A percentile compares a stretch with the other conserved stretches of the same genome.
These are phyloP conservation scores for Timema cristinae DNA, from an alignment of 2,888 invertebrate species.

Conservation along the genomic window DNA sequence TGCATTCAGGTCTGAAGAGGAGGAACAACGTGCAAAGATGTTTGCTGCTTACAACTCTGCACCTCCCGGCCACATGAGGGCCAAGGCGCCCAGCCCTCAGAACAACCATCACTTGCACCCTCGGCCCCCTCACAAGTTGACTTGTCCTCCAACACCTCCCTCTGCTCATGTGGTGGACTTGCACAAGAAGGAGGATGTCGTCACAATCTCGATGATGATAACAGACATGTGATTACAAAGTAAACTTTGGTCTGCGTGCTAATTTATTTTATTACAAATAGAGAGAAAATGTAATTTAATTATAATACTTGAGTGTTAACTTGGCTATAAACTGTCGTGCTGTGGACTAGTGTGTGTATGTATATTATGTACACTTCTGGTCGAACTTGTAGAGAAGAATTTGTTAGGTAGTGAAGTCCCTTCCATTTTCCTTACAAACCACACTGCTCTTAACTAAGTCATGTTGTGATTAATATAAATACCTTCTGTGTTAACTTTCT, in stretches of 20 bases:
- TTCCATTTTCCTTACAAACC: no score
- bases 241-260: slow-evolving; percentile 26
- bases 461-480: no score
- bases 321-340: slow-evolving; percentile 13
- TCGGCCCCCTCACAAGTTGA: slow-evolving; percentile 24
- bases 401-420: no score
- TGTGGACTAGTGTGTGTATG: slow-evolving; percentile 18
- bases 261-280: slow-evolving; percentile 32
- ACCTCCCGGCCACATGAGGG: slow-evolving; percentile 49
- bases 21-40: slow-evolving; percentile 67
- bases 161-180: slow-evolving; percentile 28
- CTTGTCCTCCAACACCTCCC: slow-evolving; percentile 23
- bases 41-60: slow-evolving; percentile 56
- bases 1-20: slow-evolving; percentile 66
- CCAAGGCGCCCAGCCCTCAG: slow-evolving; percentile 54
- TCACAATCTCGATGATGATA: slow-evolving; percentile 30
- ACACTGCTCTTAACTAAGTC: no score
- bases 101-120: slow-evolving; percentile 41
- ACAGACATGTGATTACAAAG: not conserved
- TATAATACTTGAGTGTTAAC: slow-evolving; percentile 16
- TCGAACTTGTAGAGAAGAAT: slow-evolving; percentile 11
- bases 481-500: no score
- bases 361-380: slow-evolving; percentile 15
- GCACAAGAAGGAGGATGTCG: slow-evolving; percentile 32
- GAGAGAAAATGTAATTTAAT: slow-evolving; percentile 28